Conservation (phyloP, 2,113 vertebrate species). For the Corynorhinus townsendii region DNA sequence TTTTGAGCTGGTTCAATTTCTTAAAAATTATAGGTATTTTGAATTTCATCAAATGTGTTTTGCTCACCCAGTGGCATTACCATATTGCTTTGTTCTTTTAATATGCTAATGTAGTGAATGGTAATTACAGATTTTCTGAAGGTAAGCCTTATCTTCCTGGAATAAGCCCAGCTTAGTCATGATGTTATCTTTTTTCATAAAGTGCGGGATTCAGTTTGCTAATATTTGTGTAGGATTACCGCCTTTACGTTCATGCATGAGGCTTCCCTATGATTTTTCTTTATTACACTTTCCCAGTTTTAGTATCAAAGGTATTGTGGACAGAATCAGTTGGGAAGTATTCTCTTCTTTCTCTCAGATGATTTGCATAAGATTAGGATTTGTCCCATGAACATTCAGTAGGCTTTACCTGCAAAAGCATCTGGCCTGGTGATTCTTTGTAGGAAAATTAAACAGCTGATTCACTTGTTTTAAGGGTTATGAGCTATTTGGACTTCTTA, state of each 20-base stretch:
- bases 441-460: neutral
- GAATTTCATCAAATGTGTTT: constrained; percentile 50
- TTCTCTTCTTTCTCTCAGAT: neutral
- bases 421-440: neutral
- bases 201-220: constrained; percentile 21
- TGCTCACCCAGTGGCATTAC: constrained; percentile 30
- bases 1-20: constrained; percentile 9
- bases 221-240: constrained; percentile 44
- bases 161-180: constrained; percentile 16
- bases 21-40: constrained; percentile 33
- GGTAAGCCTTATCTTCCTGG: constrained; percentile 34
- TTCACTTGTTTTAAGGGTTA: neutral
- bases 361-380: neutral
- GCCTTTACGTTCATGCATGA: constrained; percentile 32
- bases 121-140: constrained; percentile 57
- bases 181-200: constrained; percentile 27
- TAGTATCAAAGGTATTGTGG: neutral
- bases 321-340: neutral
- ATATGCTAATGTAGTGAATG: constrained; percentile 35
- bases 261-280: constrained; percentile 1
- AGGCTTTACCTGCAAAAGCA: neutral
- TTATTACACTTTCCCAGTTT: constrained; percentile 11
- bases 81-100: constrained; percentile 44
- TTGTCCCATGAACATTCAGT: neutral
- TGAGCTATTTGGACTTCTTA: neutral